Percentiles rank a stretch among this genome's conserved stretches.
Conservation (phyloP, 2,888 invertebrate genomes). For the Parochlus steinenii region DNA sequence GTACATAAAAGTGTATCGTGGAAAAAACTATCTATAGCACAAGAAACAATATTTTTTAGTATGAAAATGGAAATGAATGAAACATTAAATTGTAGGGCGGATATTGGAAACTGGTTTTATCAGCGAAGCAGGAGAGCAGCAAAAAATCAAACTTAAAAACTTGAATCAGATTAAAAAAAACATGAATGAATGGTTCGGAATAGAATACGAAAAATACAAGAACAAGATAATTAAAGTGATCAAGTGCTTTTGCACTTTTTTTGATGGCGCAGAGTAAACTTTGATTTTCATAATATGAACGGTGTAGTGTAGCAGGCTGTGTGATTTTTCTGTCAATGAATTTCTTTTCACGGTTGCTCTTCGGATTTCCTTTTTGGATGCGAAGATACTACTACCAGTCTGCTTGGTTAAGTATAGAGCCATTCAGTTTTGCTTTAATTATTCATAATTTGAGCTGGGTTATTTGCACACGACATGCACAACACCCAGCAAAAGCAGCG, state of each 20-base stretch:
- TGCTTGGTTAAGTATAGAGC: background rate
- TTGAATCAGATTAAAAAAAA: conserved; percentile 2
- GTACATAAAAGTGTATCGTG: too few relatives aligned
- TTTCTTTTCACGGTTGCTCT: conserved; percentile 1
- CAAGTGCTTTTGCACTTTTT: conserved; percentile 10
- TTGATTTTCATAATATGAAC: background rate
- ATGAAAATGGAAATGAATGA: too few relatives aligned
- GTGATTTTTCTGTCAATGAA: conserved; percentile 3
- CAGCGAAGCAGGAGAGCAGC: conserved; percentile 6
- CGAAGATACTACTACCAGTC: background rate
- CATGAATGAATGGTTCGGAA: background rate
- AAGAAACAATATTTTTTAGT: too few relatives aligned
- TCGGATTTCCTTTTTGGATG: background rate
- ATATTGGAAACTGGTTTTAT: conserved; percentile 12
- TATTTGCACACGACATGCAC: too few relatives aligned
- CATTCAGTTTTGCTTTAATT: too few relatives aligned
- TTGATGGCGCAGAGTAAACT: background rate
- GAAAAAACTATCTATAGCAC: too few relatives aligned
- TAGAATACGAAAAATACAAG: conserved; percentile 1
- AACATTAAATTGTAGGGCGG: conserved; percentile 12
- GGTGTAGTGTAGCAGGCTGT: background rate
- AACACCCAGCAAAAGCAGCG: too few relatives aligned
- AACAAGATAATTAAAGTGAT: conserved; percentile 11
- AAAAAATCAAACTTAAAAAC: conserved; percentile 8
- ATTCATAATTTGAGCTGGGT: too few relatives aligned